These are phyloP conservation scores for Drosophila kuntzei DNA, from an alignment of 2,888 invertebrate species.

Conservation along the genomic window DNA sequence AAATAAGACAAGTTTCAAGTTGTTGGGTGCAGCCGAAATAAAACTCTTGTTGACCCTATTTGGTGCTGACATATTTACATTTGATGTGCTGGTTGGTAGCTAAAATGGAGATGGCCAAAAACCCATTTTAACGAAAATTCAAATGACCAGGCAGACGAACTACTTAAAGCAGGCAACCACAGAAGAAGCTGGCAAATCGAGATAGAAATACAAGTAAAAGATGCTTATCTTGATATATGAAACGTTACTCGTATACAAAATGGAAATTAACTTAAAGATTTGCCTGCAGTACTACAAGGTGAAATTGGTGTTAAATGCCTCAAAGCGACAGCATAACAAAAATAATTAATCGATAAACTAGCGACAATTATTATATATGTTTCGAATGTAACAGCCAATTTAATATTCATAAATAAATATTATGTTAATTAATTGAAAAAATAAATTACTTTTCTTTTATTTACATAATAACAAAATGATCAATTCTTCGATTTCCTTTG, in stretches of 20 bases:
- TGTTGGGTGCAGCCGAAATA: conserved; percentile 43
- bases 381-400: conserved; percentile 2
- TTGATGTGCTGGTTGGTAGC: conserved; percentile 53
- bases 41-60: conserved; percentile 53
- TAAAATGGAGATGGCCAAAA: conserved; percentile 42
- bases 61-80: conserved; percentile 59
- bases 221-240: conserved; percentile 57
- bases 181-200: conserved; percentile 14
- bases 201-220: conserved; percentile 23
- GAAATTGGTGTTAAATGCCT: conserved; percentile 32
- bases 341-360: conserved; percentile 15
- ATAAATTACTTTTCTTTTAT: conserved; percentile 14
- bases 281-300: conserved; percentile 6
- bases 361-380: conserved; percentile 8
- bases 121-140: conserved; percentile 28
- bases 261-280: conserved; percentile 40
- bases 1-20: conserved; percentile 26
- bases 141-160: conserved; percentile 33
- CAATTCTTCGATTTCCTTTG: conserved; percentile 3
- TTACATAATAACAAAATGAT: conserved; percentile 3
- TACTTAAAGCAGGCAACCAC: conserved; percentile 29
- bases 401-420: conserved; percentile 15
- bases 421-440: conserved; percentile 19
- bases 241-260: conserved; percentile 43
- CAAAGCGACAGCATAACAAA: conserved; percentile 6